phyloP scores from a whole-genome alignment of 2,113 vertebrate species.

The human (Homo sapiens) region DNA sequence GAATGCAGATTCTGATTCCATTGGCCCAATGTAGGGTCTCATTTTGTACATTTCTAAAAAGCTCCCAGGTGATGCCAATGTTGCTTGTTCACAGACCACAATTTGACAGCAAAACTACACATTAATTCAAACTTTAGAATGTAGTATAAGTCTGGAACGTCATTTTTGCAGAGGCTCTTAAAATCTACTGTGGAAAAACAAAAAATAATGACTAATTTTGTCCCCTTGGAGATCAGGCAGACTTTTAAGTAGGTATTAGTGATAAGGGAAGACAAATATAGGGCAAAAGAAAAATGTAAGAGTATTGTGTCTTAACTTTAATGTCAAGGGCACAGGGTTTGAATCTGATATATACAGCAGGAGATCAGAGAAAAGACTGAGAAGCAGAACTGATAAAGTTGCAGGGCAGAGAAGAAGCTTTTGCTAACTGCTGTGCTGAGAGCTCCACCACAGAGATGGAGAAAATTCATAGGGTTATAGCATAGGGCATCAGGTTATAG shows the following conservation, averaged over 20 bases:
- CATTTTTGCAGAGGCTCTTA: neutral
- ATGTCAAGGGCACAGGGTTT: slow-evolving; percentile 19
- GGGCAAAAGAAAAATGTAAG: neutral
- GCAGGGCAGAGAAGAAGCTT: slow-evolving; percentile 3
- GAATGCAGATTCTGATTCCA: neutral
- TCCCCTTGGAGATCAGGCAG: neutral
- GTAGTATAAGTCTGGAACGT: neutral
- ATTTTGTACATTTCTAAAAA: neutral
- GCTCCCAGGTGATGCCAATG: neutral
- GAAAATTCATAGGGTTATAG: neutral
- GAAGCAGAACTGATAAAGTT: slow-evolving; percentile 13
- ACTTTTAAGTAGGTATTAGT: neutral
- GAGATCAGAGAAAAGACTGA: neutral
- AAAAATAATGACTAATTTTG: neutral
- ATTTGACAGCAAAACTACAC: neutral
- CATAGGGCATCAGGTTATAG: no score
- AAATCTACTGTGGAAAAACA: neutral
- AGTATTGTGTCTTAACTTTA: slow-evolving; percentile 28
- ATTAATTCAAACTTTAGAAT: neutral
- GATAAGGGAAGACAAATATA: neutral
- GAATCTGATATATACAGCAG: neutral
- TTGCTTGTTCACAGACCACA: neutral
- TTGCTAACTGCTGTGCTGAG: slow-evolving; percentile 35
- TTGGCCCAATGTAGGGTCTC: neutral
- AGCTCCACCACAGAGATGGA: neutral